Conservation (phyloP, 1,140 invertebrate species). For the Helicorthomorpha holstii region DNA sequence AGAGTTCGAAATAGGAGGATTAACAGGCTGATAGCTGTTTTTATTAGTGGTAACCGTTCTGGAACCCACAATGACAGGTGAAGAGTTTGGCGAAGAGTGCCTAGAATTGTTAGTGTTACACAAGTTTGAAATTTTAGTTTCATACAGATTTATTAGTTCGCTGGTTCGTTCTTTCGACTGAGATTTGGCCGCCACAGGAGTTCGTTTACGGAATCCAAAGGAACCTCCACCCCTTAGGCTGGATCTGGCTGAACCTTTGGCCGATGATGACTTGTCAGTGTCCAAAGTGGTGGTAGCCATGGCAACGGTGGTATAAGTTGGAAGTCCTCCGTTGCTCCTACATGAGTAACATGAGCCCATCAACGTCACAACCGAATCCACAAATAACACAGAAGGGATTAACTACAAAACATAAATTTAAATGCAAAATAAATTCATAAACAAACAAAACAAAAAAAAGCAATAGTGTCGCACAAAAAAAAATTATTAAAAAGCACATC, state of each 20-base stretch:
- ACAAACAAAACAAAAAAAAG: no score
- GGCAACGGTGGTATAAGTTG: slow-evolving; percentile 7
- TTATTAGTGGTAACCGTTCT: background rate
- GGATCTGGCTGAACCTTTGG: background rate
- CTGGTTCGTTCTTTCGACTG: slow-evolving; percentile 1
- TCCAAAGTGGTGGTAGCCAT: background rate
- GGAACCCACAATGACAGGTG: background rate
- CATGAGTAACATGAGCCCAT: slow-evolving; percentile 10
- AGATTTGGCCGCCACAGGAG: slow-evolving; percentile 1
- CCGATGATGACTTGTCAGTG: background rate
- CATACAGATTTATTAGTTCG: slow-evolving; percentile 2
- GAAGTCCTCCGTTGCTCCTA: background rate
- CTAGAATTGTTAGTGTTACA: background rate
- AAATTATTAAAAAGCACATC: no score
- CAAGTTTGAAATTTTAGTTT: background rate
- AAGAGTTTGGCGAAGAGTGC: background rate
- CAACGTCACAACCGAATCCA: background rate
- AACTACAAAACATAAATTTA: no score
- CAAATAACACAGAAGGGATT: no score
- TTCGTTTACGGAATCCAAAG: background rate
- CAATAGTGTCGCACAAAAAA: no score
- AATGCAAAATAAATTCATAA: no score
- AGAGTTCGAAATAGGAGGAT: background rate
- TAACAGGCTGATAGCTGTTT: background rate
- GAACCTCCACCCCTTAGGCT: background rate